These are phyloP conservation scores for Maylandia zebra DNA, from an alignment of 2,113 vertebrate genomes.

Conservation along the genomic window DNA sequence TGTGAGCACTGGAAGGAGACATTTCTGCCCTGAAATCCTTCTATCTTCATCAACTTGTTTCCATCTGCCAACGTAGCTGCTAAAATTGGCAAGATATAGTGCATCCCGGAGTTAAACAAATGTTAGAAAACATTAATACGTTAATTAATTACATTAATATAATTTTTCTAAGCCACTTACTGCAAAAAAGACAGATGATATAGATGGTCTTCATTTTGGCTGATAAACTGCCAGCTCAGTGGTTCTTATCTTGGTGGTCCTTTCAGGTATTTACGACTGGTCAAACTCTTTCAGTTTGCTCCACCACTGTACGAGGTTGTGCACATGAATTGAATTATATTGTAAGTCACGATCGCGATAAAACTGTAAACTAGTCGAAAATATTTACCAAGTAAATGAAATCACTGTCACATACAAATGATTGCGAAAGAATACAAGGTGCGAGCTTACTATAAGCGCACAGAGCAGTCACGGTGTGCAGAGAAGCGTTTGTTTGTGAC, in stretches of 20 bases:
- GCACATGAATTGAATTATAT: not conserved
- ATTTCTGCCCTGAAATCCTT: not conserved
- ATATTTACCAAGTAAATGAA: not conserved
- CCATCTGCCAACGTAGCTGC: not conserved
- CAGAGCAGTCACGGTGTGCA: not conserved
- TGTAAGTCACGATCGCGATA: not conserved
- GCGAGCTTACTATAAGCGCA: not conserved
- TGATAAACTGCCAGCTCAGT: not conserved
- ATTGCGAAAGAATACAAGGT: not conserved
- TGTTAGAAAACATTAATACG: not conserved
- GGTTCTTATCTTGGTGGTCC: not conserved
- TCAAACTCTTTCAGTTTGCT: not conserved
- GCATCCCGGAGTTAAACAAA: accelerated
- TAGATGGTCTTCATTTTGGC: conserved; percentile 24
- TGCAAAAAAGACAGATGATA: not conserved
- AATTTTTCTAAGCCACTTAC: not conserved
- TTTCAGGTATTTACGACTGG: not conserved
- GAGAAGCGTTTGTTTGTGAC: not conserved
- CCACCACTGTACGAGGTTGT: not conserved
- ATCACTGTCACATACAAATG: not conserved
- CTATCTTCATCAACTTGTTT: not conserved
- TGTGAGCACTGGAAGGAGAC: conserved; percentile 32
- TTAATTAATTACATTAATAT: not conserved
- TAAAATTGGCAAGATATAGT: not conserved
- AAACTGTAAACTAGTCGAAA: not conserved